Evolutionary conservation across 1,140 invertebrate species (phyloP), one percentile per base, ranked within the genome.

Genomic region (Periplaneta americana): DNA sequence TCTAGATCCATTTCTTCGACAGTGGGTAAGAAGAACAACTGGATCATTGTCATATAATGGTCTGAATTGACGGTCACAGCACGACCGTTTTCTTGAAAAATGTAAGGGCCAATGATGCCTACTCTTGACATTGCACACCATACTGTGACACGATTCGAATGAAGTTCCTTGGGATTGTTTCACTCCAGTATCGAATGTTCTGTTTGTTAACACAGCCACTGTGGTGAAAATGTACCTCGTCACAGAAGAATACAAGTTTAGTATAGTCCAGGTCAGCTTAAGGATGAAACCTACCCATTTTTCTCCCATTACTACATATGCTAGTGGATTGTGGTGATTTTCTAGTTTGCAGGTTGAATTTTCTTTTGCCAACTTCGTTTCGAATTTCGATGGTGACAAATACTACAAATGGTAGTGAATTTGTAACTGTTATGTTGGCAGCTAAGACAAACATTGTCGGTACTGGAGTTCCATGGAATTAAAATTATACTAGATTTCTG

Each of bases 11-110:
- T 79, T 79, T 28, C 39, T n/a, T 57, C 78, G 31, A 79, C 13
- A 79, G 76, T 37, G 8, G 80, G 82, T 18, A 79, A 82, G 57
- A 83, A 76, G 82, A 85, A 83, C 22, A 78, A 75, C 57, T 79
- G 35, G 11, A 79, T 28, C 78, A 39, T 37, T 34, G 35, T 80
- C 57, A 80, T 18, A 48, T 80, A 80, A 39, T 31, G 48, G 18
- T 80, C 57, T 33, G 34, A 80, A 80, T 74, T 80, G 28, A 80
- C 66, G 17, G 48, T 74, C 15, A 75, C 80, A 33, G 57, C 80
- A 80, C 33, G 15, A 34, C 32, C 48, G 32, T 80, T 75, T 28
- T 80, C 9, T 75, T 82, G 6, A 57, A 79, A 82, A 79, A 82
- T 79, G 36, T 82, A 79, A 57, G 34, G 81, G 36, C 81, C 81